Percentiles rank a stretch among this genome's conserved stretches.
These are phyloP conservation scores for Naja naja DNA, from an alignment of 2,113 vertebrate species.

Conservation along the genomic window DNA sequence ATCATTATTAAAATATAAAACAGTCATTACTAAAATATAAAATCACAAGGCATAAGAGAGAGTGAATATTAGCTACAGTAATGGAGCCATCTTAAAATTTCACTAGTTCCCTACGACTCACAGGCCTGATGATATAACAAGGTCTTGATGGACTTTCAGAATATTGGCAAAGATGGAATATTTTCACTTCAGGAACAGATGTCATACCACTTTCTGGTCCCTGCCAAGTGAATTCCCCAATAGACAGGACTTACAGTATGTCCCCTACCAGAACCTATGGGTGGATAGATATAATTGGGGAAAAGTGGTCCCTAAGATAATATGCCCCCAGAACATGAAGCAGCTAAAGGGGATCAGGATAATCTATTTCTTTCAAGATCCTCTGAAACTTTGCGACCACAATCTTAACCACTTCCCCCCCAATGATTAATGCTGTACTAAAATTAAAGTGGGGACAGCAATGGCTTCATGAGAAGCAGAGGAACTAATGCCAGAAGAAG, in stretches of 20 bases:
- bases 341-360: neutral
- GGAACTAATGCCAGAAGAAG: neutral
- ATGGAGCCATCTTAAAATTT: no score
- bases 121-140: no score
- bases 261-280: neutral
- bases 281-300: neutral
- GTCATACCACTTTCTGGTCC: neutral
- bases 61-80: no score
- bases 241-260: neutral
- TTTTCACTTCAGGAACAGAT: neutral
- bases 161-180: neutral
- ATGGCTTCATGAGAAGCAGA: neutral
- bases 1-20: no score
- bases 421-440: neutral
- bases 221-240: neutral
- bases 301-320: neutral
- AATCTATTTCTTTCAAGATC: neutral
- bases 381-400: neutral
- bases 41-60: no score
- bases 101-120: no score
- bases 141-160: neutral
- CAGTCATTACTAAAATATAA: no score
- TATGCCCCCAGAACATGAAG: neutral
- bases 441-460: neutral
- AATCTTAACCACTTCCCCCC: neutral